Evolutionary conservation across 2,113 vertebrate genomes (phyloP), one percentile per base, ranked within the genome.

Genomic region (Triplophysa siluroides): DNA sequence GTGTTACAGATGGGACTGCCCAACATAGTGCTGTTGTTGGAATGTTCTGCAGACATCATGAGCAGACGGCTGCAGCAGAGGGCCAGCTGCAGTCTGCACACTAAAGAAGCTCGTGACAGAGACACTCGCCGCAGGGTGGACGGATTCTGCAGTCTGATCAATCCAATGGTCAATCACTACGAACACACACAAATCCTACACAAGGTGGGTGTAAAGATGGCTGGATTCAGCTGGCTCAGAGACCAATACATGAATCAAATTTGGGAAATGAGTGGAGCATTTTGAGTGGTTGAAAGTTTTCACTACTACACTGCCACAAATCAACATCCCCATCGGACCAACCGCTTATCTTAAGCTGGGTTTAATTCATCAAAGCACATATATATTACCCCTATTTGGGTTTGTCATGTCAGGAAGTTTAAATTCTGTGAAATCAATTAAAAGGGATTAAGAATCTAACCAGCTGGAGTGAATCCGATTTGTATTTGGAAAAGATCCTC

Each of bases 1-100:
- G 1, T 54, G 75, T 81, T 63, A 8, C 84, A 98, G 98, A 88
- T 98, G 86, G 93, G 94, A 29, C 92, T 94, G 38, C 96, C 98
- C 4, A 90, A 90, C 23, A 85, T 95, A 0, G 95, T 97, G 64
- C 86, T 99, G 14, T 92, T 94, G 83, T 88, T 99, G 87, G 94
- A 91, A 74, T 97, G 97, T 85, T 96, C 93, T 0, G 86, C 91
- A 2, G 94, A 96, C 83, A 94, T 93, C 79, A 95, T 96, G 95
- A 93, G 89, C 78, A 81, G 69, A 5, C 94, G 93, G 33, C 90
- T 95, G 76, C 90, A 92, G 82, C 85, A 90, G 65, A 88, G 91
- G 1, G 83, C 75, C 56, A 88, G 84, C 45, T 81, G 88, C 79
- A 38, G 79, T 71, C 87, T 83, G 0, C n/a, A 3, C 1, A 19